Conservation (phyloP, 2,113 vertebrate species). For the Pseudorectes ferrugineus region DNA sequence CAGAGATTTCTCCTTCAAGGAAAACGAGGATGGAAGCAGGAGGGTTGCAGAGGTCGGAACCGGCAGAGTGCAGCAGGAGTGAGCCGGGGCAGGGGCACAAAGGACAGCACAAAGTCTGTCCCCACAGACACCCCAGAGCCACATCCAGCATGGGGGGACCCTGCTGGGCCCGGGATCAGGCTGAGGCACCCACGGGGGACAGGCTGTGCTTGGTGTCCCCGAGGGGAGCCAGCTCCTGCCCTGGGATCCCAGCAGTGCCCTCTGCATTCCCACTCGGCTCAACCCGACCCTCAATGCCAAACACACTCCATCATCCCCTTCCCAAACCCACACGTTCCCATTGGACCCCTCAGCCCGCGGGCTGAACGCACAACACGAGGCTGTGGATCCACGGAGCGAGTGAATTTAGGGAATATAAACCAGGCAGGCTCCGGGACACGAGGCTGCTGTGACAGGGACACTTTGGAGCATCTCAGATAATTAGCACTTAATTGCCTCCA, state of each 20-base stretch:
- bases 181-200: rapidly evolving
- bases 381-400: background rate
- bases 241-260: background rate
- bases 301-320: background rate
- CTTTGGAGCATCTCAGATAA: constrained; percentile 3
- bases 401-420: background rate
- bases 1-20: background rate
- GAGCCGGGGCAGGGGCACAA: background rate
- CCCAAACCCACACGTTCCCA: background rate
- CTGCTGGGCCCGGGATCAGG: background rate
- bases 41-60: rapidly evolving
- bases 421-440: background rate
- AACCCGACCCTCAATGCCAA: background rate
- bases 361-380: background rate
- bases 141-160: rapidly evolving
- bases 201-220: background rate
- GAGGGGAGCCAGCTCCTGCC: background rate
- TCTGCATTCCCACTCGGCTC: background rate
- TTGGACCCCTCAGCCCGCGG: background rate
- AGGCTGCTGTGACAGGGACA: background rate
- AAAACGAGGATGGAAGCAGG: background rate
- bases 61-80: background rate
- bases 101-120: background rate
- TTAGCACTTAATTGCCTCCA: constrained; percentile 12
- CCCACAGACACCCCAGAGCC: background rate